Base-by-base conservation (phyloP, 1,140 invertebrate genomes). In the Drosophila athabasca region DNA sequence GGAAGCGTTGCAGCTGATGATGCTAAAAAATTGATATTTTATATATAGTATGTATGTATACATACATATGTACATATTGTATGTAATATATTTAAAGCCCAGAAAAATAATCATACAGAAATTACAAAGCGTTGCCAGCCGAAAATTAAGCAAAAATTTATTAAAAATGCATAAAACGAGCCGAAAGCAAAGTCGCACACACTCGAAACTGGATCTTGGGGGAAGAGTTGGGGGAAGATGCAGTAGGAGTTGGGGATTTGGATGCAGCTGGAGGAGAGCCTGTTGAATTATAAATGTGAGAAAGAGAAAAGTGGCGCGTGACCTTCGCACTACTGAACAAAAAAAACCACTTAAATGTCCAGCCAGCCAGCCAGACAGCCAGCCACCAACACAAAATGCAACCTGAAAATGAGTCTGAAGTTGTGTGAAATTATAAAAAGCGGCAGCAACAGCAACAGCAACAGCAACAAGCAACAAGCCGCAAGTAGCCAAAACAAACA, bases 321-420 rank as follows among this genome's bases (percentile, higher is more conserved):
- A 90, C 89, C 89, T 90, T 90, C 89, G 82, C 81, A 90, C 81
- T 87, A 85, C 71, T 73, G 62, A 69, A 61, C 61, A 72, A 69
- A 76, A 44, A 49, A 62, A 45, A 53, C 41, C 19, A 24, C 45
- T 2, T 39, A 46, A 76, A 55, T 26, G 35, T 26, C 49, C 49
- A 79, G 43, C 51, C 43, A 54, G 58, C 31, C 19, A 44, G 24
- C 29, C 49, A 44, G 29, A 4, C 24, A 26, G 5, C 35, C 6
- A 62, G 54, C 15, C 15, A 35, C 31, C 51, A 39, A 53, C 35
- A 53, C 17, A 17, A 51, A 52, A 24, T 53, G 51, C 51, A 41
- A 54, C 26, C 43, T 31, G 44, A 41, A 53, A 4, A 3, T 26
- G 24, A 26, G 39, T 8, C 19, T 35, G 58, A 61, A 24, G 41